These are phyloP conservation scores for Anneissia japonica DNA, from an alignment of 35 echinoderm and acorn worm genomes.

Conservation along the genomic window DNA sequence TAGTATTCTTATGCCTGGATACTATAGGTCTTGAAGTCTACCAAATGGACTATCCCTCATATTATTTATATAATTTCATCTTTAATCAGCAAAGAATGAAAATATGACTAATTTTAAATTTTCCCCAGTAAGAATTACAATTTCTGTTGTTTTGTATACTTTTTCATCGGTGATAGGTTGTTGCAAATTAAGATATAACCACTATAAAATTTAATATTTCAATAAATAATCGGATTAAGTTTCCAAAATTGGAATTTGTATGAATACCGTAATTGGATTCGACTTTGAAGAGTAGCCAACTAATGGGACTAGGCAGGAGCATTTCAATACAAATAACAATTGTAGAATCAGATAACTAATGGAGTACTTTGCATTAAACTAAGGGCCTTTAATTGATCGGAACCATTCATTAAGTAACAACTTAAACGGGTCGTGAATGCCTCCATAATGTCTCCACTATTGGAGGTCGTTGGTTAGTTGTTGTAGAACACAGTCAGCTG, in stretches of 20 bases:
- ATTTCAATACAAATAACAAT: neutral
- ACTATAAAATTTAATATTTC: too few relatives aligned
- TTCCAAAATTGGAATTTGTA: neutral
- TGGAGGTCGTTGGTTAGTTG: neutral
- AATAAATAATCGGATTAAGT: neutral
- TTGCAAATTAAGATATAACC: too few relatives aligned
- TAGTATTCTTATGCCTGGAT: too few relatives aligned
- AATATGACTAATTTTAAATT: too few relatives aligned
- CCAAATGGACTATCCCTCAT: too few relatives aligned
- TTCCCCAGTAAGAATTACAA: too few relatives aligned
- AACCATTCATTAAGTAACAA: neutral
- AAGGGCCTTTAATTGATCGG: neutral
- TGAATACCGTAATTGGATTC: neutral
- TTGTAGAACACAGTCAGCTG: neutral
- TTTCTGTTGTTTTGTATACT: too few relatives aligned
- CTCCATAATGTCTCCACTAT: neutral
- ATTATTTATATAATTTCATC: too few relatives aligned
- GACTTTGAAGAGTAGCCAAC: neutral
- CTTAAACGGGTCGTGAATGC: neutral
- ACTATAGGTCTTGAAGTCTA: too few relatives aligned
- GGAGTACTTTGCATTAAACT: neutral
- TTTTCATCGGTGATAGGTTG: too few relatives aligned
- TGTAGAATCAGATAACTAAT: neutral
- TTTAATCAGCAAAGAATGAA: too few relatives aligned
- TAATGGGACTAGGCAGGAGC: neutral